These are phyloP conservation scores for Hiodon tergisus DNA, from an alignment of 2,113 vertebrate species.

Conservation along the genomic window DNA sequence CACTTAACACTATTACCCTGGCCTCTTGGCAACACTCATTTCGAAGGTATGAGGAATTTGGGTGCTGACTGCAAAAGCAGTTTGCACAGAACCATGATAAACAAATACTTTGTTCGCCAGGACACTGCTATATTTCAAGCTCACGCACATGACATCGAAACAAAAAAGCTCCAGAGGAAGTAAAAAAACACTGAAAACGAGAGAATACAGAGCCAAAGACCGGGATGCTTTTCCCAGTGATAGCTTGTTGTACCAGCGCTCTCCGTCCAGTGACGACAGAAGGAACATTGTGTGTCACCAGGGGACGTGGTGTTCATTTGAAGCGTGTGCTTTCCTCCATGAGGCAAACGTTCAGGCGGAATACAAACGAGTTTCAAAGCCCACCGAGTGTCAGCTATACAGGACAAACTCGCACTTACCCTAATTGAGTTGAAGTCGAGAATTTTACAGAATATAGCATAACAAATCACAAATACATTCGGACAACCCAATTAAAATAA, in stretches of 20 bases:
- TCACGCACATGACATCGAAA: too few relatives aligned
- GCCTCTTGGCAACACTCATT: neutral
- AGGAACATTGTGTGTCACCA: too few relatives aligned
- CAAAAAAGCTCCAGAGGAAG: too few relatives aligned
- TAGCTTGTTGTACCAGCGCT: too few relatives aligned
- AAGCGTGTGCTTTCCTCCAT: too few relatives aligned
- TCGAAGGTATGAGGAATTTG: too few relatives aligned
- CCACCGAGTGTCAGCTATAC: neutral
- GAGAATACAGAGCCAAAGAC: too few relatives aligned
- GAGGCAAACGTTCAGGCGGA: too few relatives aligned
- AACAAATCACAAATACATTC: neutral
- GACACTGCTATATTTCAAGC: neutral
- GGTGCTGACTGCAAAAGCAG: neutral
- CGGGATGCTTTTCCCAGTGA: too few relatives aligned
- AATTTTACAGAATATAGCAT: neutral
- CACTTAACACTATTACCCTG: neutral
- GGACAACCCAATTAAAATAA: neutral
- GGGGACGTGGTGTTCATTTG: too few relatives aligned
- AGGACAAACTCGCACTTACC: neutral
- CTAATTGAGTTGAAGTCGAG: neutral
- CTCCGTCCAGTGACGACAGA: too few relatives aligned
- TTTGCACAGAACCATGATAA: neutral
- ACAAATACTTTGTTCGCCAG: neutral
- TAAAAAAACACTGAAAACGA: too few relatives aligned
- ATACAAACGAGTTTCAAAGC: neutral